phyloP scores from a whole-genome alignment of 2,797 vertebrate genomes.

The Liasis olivaceus region DNA sequence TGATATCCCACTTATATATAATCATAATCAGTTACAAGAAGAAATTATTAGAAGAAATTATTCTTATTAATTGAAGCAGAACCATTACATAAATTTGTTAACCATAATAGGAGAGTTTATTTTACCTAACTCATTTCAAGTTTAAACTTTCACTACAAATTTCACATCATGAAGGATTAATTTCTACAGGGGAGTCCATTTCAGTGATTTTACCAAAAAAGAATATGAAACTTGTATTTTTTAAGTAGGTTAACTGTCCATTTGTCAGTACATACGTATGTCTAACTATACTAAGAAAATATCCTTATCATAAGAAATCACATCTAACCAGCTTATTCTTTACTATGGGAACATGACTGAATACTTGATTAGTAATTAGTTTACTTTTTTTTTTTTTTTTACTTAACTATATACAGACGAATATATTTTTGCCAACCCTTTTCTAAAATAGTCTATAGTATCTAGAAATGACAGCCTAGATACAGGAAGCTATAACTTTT shows the following conservation, averaged over 20 bases:
- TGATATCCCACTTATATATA: too few species aligned
- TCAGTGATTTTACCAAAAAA: background rate
- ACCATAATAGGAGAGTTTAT: background rate
- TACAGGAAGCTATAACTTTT: background rate
- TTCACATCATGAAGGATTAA: background rate
- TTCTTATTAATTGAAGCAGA: too few species aligned
- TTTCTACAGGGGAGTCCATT: background rate
- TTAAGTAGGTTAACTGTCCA: too few species aligned
- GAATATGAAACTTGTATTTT: background rate
- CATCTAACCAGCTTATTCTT: background rate
- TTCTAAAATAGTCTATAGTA: background rate
- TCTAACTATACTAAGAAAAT: background rate
- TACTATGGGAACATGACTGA: background rate
- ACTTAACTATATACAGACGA: background rate
- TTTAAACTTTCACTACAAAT: background rate
- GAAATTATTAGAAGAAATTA: too few species aligned
- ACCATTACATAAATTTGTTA: background rate
- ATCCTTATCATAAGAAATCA: background rate
- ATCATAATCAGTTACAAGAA: too few species aligned
- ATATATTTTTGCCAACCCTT: background rate
- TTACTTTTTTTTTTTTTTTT: background rate
- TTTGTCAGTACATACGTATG: background rate
- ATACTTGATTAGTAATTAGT: background rate
- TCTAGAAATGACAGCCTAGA: background rate
- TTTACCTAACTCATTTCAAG: background rate